Evolutionary conservation across 2,797 vertebrate genomes (phyloP).

Genomic region (Mastacembelus armatus): DNA sequence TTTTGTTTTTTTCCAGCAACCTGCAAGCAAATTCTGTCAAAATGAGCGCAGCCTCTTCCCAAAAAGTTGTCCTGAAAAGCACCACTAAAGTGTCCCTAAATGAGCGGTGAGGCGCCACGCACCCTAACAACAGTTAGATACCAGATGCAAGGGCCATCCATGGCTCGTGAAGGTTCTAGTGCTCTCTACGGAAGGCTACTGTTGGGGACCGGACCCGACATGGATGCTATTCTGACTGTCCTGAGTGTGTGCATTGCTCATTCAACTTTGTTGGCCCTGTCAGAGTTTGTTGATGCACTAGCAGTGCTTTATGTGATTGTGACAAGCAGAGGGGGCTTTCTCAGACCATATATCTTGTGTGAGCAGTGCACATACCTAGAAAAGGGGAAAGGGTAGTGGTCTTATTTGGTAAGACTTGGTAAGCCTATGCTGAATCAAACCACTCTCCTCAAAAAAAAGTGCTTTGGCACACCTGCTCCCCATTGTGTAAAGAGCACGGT

Average conservation of each 20-base stretch:
- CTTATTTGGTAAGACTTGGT: constrained; percentile 68
- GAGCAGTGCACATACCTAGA: constrained; percentile 74
- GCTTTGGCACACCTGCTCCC: constrained; percentile 48
- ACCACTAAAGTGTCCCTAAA: constrained; percentile 99
- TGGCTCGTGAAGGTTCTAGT: constrained; percentile 72
- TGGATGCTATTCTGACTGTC: constrained; percentile 67
- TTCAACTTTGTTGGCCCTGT: constrained; percentile 40
- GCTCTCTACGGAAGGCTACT: constrained; percentile 70
- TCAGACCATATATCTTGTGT: constrained; percentile 48
- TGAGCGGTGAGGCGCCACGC: constrained; percentile 97
- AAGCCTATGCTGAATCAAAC: constrained; percentile 58
- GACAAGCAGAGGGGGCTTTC: not conserved
- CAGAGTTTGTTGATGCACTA: not conserved
- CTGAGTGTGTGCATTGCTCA: constrained; percentile 74
- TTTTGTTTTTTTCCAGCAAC: constrained; percentile 56
- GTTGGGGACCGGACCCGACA: constrained; percentile 68
- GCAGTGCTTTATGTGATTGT: not conserved
- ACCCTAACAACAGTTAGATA: constrained; percentile 82
- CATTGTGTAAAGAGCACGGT: constrained; percentile 36
- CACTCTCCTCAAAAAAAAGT: constrained; percentile 40
- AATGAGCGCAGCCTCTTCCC: constrained; percentile 94
- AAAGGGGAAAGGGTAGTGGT: constrained; percentile 64
- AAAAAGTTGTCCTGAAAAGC: constrained; percentile 99
- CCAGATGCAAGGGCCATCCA: constrained; percentile 68
- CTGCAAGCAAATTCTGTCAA: constrained; percentile 65